These are phyloP conservation scores for Haemorhous mexicanus DNA, from an alignment of 2,113 vertebrate species.

Conservation along the genomic window DNA sequence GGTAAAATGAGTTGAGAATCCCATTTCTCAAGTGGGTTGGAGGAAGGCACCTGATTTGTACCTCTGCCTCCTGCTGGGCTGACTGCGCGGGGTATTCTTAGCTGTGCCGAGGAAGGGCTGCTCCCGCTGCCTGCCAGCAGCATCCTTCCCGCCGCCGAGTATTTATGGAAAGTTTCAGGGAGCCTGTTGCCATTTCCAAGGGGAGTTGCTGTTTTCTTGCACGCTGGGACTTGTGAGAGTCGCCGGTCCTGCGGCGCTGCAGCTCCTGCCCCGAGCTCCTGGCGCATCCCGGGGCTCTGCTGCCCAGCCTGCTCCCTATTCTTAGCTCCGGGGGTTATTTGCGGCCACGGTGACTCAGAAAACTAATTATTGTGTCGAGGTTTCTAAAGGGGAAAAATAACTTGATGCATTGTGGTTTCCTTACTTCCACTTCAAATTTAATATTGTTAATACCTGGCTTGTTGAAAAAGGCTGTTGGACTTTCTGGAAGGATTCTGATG, in stretches of 20 bases:
- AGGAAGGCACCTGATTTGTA: not conserved
- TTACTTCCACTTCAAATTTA: not conserved
- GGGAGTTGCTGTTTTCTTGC: not conserved
- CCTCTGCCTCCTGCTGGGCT: not conserved
- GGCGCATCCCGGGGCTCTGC: not conserved
- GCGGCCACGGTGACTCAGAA: slow-evolving; percentile 22
- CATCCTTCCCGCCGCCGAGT: not conserved
- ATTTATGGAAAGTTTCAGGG: slow-evolving; percentile 20
- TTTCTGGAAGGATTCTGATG: not conserved
- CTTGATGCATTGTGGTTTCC: not conserved
- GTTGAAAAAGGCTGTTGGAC: not conserved
- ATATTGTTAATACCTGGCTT: not conserved
- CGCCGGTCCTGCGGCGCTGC: not conserved
- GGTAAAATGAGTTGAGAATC: slow-evolving; percentile 4
- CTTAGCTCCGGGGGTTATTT: slow-evolving; percentile 42
- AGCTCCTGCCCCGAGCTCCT: not conserved
- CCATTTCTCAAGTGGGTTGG: not conserved
- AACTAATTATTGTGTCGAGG: not conserved
- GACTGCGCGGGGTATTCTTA: not conserved
- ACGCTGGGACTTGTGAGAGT: not conserved
- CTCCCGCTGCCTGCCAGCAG: not conserved
- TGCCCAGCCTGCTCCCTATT: not conserved
- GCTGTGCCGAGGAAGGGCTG: not conserved
- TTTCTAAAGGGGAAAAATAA: not conserved
- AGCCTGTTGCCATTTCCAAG: not conserved